Percentiles rank a stretch among this genome's conserved stretches.
Evolutionary conservation across 2,888 invertebrate species (phyloP).

Genomic region (Leistus spinibarbis): DNA sequence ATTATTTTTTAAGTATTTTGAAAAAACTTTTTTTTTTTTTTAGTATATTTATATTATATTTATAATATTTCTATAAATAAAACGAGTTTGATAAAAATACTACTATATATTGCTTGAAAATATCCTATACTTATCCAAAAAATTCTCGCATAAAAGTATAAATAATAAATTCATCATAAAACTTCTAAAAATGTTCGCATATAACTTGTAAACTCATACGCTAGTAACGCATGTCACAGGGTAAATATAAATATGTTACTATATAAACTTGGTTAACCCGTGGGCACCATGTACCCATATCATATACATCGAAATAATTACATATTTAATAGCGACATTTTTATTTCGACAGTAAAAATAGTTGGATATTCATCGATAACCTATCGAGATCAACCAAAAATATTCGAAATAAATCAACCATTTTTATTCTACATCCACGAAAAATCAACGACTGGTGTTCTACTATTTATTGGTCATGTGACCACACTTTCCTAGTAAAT

Average conservation of each 20-base stretch:
- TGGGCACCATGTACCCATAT: too few species aligned
- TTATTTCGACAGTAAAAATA: background rate
- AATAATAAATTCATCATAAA: too few species aligned
- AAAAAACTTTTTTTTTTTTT: background rate
- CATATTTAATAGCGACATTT: background rate
- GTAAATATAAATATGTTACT: too few species aligned
- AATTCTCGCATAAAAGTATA: too few species aligned
- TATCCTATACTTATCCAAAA: too few species aligned
- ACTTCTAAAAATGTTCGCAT: too few species aligned
- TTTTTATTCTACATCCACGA: background rate
- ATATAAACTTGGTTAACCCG: too few species aligned
- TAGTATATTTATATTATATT: background rate
- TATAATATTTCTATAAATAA: background rate
- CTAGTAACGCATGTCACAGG: too few species aligned
- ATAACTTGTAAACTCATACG: too few species aligned
- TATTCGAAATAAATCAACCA: background rate
- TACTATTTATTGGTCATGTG: background rate
- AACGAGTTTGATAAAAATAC: background rate
- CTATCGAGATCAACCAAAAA: background rate
- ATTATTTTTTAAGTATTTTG: too few species aligned
- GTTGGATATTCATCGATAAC: background rate
- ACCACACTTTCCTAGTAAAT: background rate
- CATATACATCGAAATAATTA: too few species aligned
- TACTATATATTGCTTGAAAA: background rate
- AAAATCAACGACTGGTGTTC: background rate